Percentiles rank a stretch among this genome's conserved stretches.
These are phyloP conservation scores for Pemphigus obesinymphae DNA, from an alignment of 1,140 invertebrate species.

Conservation along the genomic window DNA sequence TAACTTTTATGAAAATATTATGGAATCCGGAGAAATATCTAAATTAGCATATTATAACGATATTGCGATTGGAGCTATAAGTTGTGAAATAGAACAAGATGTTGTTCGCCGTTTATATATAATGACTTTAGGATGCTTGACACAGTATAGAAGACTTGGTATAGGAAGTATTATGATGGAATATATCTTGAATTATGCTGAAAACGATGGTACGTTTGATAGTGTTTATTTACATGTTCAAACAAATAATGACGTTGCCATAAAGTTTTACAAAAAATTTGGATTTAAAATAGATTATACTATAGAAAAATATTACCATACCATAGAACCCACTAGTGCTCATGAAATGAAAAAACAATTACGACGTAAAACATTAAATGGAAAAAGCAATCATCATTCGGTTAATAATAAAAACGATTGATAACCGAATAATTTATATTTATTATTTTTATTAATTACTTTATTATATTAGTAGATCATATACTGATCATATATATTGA, in stretches of 20 bases:
- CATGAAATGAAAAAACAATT: slow-evolving; percentile 94
- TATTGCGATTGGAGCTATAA: slow-evolving; percentile 97
- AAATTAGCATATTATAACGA: slow-evolving; percentile 99
- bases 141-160: slow-evolving; percentile 89
- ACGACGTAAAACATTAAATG: slow-evolving; percentile 51
- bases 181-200: slow-evolving; percentile 93
- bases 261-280: slow-evolving; percentile 99
- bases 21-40: slow-evolving; percentile 93
- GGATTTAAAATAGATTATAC: slow-evolving; percentile 98
- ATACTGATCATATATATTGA: too few species aligned
- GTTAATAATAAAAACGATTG: slow-evolving; percentile 44
- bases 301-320: slow-evolving; percentile 97
- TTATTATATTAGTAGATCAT: slow-evolving; percentile 13
- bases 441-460: slow-evolving; percentile 35
- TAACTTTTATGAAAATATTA: slow-evolving; percentile 99
- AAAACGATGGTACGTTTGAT: slow-evolving; percentile 94
- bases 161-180: slow-evolving; percentile 96
- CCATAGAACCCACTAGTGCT: slow-evolving; percentile 97
- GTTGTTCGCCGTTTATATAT: slow-evolving; percentile 91
- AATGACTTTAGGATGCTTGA: slow-evolving; percentile 97
- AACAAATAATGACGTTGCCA: slow-evolving; percentile 96
- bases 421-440: slow-evolving; percentile 3
- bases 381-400: slow-evolving; percentile 43
- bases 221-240: slow-evolving; percentile 98
- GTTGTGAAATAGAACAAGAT: slow-evolving; percentile 93